phyloP scores from a whole-genome alignment of 2,113 vertebrate genomes.

The Gasterosteus nipponicus region DNA sequence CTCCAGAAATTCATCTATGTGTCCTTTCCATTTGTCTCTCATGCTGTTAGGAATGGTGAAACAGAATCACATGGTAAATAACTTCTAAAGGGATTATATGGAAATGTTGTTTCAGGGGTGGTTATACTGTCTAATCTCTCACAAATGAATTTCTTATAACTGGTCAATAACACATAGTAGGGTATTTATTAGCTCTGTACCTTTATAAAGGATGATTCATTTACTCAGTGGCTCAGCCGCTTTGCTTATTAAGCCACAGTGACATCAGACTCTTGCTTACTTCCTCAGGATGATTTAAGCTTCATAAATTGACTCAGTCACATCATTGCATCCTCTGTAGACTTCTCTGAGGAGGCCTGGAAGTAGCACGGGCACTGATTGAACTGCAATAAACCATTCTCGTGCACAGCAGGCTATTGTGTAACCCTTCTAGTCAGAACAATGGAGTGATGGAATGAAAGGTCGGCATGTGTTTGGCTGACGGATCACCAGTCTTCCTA shows the following conservation, averaged over 20 bases:
- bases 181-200: neutral
- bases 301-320: constrained; percentile 44
- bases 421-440: constrained; percentile 56
- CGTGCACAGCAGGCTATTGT: constrained; percentile 63
- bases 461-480: constrained; percentile 69
- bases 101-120: neutral
- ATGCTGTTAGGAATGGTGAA: neutral
- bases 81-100: neutral
- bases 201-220: neutral
- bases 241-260: constrained; percentile 36
- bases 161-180: neutral
- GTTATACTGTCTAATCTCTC: neutral
- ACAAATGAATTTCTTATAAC: neutral
- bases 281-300: constrained; percentile 52
- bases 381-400: constrained; percentile 54
- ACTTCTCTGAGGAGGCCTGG: constrained; percentile 53
- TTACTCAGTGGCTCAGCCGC: constrained; percentile 11
- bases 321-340: constrained; percentile 55
- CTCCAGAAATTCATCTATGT: neutral
- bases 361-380: constrained; percentile 39
- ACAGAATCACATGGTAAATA: neutral
- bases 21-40: neutral
- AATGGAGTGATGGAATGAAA: constrained; percentile 68
- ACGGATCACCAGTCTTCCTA: constrained; percentile 63
- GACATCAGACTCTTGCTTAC: constrained; percentile 36